Percentiles rank a stretch among this genome's conserved stretches.
phyloP scores from a whole-genome alignment of 2,113 vertebrate genomes.

The human (Homo sapiens) region DNA sequence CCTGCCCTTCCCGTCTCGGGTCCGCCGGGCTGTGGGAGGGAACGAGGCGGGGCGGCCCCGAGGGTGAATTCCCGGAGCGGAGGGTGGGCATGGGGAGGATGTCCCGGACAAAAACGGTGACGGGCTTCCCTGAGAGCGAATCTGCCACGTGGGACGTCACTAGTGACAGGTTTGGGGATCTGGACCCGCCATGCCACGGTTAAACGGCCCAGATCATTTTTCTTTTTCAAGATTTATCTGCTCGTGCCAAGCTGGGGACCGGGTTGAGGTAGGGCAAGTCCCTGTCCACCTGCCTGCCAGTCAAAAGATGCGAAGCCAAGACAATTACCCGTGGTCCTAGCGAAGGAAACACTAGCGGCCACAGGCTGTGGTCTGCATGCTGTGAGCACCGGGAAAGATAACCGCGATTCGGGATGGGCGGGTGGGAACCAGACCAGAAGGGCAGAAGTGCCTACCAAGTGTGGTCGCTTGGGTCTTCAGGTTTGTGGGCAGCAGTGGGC shows the following conservation, averaged over 20 bases:
- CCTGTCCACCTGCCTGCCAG: background rate
- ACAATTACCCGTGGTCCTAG: background rate
- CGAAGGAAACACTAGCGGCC: background rate
- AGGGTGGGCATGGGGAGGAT: background rate
- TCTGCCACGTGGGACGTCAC: background rate
- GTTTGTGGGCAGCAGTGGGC: background rate
- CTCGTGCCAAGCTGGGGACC: background rate
- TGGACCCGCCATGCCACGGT: background rate
- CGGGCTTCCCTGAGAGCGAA: background rate
- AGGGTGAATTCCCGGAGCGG: background rate
- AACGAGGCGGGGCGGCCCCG: background rate
- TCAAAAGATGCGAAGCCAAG: background rate
- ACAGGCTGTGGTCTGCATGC: background rate
- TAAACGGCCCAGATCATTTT: background rate
- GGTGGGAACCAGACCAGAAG: background rate
- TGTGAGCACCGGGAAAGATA: background rate
- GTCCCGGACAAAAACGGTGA: background rate
- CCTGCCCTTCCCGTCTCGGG: accelerated
- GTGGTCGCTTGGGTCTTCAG: background rate
- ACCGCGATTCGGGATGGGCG: background rate
- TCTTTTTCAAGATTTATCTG: background rate
- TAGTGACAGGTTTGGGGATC: background rate
- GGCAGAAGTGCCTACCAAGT: background rate
- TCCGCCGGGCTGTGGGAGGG: background rate
- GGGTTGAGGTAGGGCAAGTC: background rate